These are phyloP conservation scores for Hipparchia semele DNA, from an alignment of 2,888 invertebrate species.

Conservation along the genomic window DNA sequence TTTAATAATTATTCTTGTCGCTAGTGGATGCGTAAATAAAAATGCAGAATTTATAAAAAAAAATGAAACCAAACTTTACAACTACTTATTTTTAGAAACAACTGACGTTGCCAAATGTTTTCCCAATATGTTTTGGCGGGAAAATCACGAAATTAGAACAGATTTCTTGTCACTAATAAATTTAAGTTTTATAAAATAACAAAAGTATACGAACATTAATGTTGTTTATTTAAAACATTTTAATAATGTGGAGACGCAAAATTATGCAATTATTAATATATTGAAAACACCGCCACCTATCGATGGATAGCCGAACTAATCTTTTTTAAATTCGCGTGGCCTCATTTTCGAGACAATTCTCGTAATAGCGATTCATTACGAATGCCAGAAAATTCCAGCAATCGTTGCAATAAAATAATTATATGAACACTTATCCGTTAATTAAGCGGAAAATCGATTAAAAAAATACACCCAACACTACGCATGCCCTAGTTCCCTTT, in stretches of 20 bases:
- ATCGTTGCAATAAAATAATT: constrained; percentile 25
- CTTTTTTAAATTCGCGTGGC: constrained; percentile 54
- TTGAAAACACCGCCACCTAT: constrained; percentile 64
- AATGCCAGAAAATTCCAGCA: constrained; percentile 43
- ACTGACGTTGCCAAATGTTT: constrained; percentile 11
- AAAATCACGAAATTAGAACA: constrained; percentile 19
- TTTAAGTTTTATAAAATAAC: not conserved
- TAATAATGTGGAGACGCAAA: not conserved
- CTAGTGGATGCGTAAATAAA: not conserved
- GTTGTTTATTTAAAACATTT: not conserved
- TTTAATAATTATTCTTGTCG: constrained; percentile 39
- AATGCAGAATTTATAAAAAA: not conserved
- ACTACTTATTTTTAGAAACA: not conserved
- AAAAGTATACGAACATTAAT: not conserved
- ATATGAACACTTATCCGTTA: constrained; percentile 51
- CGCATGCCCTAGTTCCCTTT: constrained; percentile 71
- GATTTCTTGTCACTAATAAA: not conserved
- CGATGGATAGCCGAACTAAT: constrained; percentile 62
- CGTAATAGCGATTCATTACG: constrained; percentile 52
- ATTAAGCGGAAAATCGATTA: constrained; percentile 63
- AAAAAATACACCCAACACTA: constrained; percentile 53
- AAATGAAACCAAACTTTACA: not conserved
- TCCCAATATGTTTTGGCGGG: constrained; percentile 35
- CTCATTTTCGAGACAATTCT: constrained; percentile 65
- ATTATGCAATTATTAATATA: constrained; percentile 6